Evolutionary conservation across 2,888 invertebrate genomes (phyloP).

Genomic region (Keiferia lycopersicella): DNA sequence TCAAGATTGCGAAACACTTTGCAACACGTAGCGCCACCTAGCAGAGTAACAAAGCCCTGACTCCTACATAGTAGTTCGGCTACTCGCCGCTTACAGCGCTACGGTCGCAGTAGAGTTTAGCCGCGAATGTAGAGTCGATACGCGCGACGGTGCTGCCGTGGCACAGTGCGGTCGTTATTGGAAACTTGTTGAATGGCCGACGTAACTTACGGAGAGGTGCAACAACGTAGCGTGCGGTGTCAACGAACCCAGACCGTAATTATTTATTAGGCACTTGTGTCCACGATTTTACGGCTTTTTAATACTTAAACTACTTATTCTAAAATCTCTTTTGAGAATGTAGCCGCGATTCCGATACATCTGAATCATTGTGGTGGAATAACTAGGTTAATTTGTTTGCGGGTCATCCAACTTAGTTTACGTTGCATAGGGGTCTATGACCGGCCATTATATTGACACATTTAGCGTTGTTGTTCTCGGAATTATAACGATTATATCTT

Average conservation of each 20-base stretch:
- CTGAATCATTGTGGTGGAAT: slow-evolving; percentile 10
- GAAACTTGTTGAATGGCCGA: slow-evolving; percentile 65
- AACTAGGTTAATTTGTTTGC: slow-evolving; percentile 22
- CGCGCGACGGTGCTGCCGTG: slow-evolving; percentile 51
- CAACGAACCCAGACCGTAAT: slow-evolving; percentile 61
- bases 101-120: slow-evolving; percentile 21
- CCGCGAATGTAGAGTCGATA: slow-evolving; percentile 5
- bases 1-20: slow-evolving; percentile 17
- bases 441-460: slow-evolving; percentile 19
- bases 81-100: slow-evolving; percentile 70
- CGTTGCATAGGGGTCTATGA: slow-evolving; percentile 24
- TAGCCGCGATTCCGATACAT: background rate
- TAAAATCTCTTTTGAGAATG: background rate
- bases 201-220: slow-evolving; percentile 59
- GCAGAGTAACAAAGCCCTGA: slow-evolving; percentile 35
- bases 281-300: slow-evolving; percentile 35
- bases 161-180: slow-evolving; percentile 41
- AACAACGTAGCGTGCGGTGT: slow-evolving; percentile 62
- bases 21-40: slow-evolving; percentile 52
- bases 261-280: slow-evolving; percentile 44
- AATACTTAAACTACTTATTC: slow-evolving; percentile 27
- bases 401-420: slow-evolving; percentile 23
- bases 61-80: slow-evolving; percentile 51
- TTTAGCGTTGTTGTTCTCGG: slow-evolving; percentile 14
- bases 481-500: background rate